These are phyloP conservation scores for Megaptera novaeangliae DNA, from an alignment of 2,113 vertebrate species.

Conservation along the genomic window DNA sequence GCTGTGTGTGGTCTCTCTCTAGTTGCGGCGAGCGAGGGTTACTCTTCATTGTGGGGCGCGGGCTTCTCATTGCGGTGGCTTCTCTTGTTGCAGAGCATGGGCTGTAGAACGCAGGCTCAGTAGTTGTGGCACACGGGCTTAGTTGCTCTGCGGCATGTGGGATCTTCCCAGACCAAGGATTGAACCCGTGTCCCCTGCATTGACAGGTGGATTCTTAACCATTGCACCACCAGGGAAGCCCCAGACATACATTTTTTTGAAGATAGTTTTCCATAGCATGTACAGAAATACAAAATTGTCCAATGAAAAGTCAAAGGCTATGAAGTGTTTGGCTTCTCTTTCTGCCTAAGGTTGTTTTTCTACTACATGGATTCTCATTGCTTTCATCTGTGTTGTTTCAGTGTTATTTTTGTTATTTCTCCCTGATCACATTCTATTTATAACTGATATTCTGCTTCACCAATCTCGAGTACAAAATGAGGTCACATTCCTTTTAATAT, in stretches of 20 bases:
- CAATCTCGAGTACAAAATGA: conserved; percentile 14
- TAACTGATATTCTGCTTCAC: conserved; percentile 3
- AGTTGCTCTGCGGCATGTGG: too few relatives aligned
- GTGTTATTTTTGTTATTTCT: conserved; percentile 38
- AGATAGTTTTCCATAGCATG: neutral
- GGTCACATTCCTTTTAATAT: conserved; percentile 33
- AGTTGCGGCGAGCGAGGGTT: too few relatives aligned
- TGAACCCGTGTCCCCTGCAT: too few relatives aligned
- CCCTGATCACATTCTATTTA: conserved; percentile 30
- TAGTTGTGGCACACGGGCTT: too few relatives aligned
- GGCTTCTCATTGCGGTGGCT: too few relatives aligned
- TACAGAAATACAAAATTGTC: neutral
- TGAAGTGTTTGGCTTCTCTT: neutral
- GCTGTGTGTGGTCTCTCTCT: too few relatives aligned
- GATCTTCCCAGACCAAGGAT: too few relatives aligned
- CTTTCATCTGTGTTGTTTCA: conserved; percentile 13
- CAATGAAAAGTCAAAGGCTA: neutral
- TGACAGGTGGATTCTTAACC: too few relatives aligned
- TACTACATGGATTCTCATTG: neutral
- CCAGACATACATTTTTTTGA: neutral
- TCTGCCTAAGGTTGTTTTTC: conserved; percentile 3
- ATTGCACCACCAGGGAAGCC: too few relatives aligned
- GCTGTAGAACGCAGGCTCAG: too few relatives aligned
- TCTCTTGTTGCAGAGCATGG: too few relatives aligned
- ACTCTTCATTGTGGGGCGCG: too few relatives aligned